Conservation (phyloP, 2,113 vertebrate species). For the Entelurus aequoreus region DNA sequence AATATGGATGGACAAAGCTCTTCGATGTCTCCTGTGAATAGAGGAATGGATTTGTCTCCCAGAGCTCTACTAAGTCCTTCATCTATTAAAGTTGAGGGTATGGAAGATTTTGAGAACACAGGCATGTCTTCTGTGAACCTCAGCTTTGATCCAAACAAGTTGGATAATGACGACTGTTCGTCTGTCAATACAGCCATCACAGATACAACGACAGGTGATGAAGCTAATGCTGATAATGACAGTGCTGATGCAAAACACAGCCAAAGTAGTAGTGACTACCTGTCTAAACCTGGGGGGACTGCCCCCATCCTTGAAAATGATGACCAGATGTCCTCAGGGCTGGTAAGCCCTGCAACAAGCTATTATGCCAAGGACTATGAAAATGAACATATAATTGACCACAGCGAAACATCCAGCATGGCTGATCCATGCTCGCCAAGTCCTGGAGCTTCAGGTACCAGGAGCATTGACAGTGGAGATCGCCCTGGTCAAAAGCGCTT, state of each 20-base stretch:
- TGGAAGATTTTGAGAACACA: conserved; percentile 94
- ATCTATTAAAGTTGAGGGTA: conserved; percentile 96
- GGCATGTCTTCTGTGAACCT: conserved; percentile 92
- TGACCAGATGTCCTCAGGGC: conserved; percentile 92
- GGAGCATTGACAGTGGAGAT: conserved; percentile 88
- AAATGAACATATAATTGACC: conserved; percentile 94
- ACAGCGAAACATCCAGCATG: conserved; percentile 96
- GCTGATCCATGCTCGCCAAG: conserved; percentile 96
- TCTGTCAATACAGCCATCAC: conserved; percentile 98
- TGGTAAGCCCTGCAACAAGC: conserved; percentile 95
- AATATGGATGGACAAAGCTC: conserved; percentile 86
- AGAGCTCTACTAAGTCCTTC: conserved; percentile 90
- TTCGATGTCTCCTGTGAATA: conserved; percentile 89
- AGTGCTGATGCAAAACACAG: conserved; percentile 88
- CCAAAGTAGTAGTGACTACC: conserved; percentile 80
- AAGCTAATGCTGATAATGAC: conserved; percentile 94
- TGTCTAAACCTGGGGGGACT: conserved; percentile 86
- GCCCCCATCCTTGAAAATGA: conserved; percentile 87
- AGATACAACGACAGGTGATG: conserved; percentile 96
- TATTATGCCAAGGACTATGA: conserved; percentile 94
- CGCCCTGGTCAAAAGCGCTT: conserved; percentile 97
- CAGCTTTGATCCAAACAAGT: conserved; percentile 89
- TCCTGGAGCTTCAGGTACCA: conserved; percentile 87
- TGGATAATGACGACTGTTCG: conserved; percentile 98
- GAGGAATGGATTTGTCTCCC: conserved; percentile 91